Evolutionary conservation across 30 jellyfish, hydroid and myxozoan species (phyloP), one percentile per base, ranked within the genome.

Genomic region (Aurelia coerulea): DNA sequence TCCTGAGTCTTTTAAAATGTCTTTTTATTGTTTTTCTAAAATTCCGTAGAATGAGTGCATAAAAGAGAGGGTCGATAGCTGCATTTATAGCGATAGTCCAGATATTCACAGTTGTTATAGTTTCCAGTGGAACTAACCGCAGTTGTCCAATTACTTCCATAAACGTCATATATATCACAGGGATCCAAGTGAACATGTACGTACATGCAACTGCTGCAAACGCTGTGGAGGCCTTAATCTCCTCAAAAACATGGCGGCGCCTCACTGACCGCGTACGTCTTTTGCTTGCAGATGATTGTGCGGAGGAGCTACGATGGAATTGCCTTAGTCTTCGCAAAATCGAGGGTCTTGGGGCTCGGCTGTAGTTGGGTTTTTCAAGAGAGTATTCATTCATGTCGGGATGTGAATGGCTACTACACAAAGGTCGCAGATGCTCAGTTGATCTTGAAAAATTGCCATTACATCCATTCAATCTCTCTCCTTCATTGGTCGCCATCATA

Each of bases 181-280:
- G 98, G 52, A 91, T 76, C 98, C 98, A 91, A 7, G 96, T 91
- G 46, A 91, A 84, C 98, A 91, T 91, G 80, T 91, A 91, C 54
- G 96, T 91, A 51, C 86, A 58, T 6, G 98, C 96, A 7, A 91
- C 98, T 34, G 89, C 84, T 31, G 94, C 98, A 56, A 91, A 91
- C 49, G 98, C 98, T 14, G 89, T 46, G 11, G 98, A 68, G 5
- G 98, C 91, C 39, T 77, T 85, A 2, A 91, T 51, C 62, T 91
- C 98, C 16, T 80, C 86, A 46, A 91, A 35, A 63, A 74, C 71
- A 11, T 75, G 78, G 39, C 81, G 81, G 32, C 78, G 46, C 53
- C 88, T 84, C 52, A 53, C 37, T 14, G 84, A 78, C 51, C 81
- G 79, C 58, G 62, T 29, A 17, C 85, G 52, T 17, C 87, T 53